These are phyloP conservation scores for Drosophila biarmipes DNA, from an alignment of 1,140 invertebrate genomes.

Conservation along the genomic window DNA sequence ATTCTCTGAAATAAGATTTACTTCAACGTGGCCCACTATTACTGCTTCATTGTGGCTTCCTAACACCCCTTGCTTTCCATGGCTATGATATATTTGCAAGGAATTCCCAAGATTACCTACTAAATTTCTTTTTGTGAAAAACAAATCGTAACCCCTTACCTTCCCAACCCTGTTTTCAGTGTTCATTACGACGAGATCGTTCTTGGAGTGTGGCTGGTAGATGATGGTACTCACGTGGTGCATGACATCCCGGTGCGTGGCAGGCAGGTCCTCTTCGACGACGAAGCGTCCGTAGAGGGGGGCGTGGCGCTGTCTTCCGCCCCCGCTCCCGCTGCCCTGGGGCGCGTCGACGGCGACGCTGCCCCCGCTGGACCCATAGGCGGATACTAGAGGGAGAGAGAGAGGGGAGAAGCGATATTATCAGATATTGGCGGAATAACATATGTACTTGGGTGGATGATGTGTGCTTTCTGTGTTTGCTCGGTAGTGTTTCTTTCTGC, in stretches of 20 bases:
- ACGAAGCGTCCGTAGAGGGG: conserved; percentile 95
- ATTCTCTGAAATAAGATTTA: neutral
- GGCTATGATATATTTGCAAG: no score
- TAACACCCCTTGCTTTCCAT: no score
- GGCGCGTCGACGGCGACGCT: conserved; percentile 71
- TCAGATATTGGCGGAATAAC: conserved; percentile 1
- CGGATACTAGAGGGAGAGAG: conserved; percentile 62
- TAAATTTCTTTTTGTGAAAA: no score
- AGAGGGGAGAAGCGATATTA: neutral
- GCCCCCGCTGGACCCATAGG: conserved; percentile 81
- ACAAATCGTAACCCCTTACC: no score
- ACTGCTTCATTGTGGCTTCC: no score
- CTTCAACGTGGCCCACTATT: no score
- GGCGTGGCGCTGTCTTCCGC: conserved; percentile 86
- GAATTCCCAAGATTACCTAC: no score
- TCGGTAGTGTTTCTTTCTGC: neutral
- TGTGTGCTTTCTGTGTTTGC: conserved; percentile 1
- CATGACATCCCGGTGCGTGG: conserved; percentile 84
- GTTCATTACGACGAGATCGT: neutral
- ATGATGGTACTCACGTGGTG: conserved; percentile 77
- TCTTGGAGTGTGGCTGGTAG: neutral
- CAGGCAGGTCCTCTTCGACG: conserved; percentile 91
- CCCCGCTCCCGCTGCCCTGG: conserved; percentile 60
- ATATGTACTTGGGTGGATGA: no score
- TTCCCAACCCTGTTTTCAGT: neutral